Base-by-base conservation (phyloP, 2,113 vertebrate species). In the Ptilorrhoa leucosticta region DNA sequence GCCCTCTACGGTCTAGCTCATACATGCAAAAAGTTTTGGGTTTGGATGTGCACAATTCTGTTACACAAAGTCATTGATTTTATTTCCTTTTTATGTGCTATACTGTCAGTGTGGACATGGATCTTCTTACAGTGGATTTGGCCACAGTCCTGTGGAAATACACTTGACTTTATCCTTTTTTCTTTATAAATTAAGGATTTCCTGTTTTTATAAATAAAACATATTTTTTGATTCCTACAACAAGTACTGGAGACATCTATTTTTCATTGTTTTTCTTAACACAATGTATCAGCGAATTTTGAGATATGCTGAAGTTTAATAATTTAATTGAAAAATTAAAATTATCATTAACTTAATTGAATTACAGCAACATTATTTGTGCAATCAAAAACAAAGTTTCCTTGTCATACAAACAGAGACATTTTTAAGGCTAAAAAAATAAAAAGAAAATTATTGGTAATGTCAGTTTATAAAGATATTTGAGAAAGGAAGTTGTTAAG, bases 91-190 rank as follows among this genome's bases (percentile, higher is more conserved):
- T 47, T 44, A 21, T 39, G 1, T 60, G 11, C 70, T 15, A 13
- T 12, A 9, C 2, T 69, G 23, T 2, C 1, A 1, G 10, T 83
- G 16, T 56, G 31, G 33, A n/a, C 9, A 16, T 9, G 16, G 21
- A 24, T 42, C 2, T 37, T 5, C 20, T 44, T 30, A 7, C 5
- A 40, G 5, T 40, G 22, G 83, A 61, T 90, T 76, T 66, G 31
- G 10, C 5, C 48, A n/a, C 9, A 65, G 8, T 6, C 13, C 33
- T 61, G 20, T 24, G 63, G 21, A 56, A 84, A 37, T 44, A 48
- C 4, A 15, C 4, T 26, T 71, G 44, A 19, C 7, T 30, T 5
- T 18, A 11, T 24, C 2, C 22, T 71, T 75, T 78, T 65, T 63
- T 19, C 9, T 39, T 84, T 40, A 42, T 44, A 90, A 57, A 58